Conservation (phyloP, 2,888 invertebrate genomes). For the Dinocampus coccinellae region DNA sequence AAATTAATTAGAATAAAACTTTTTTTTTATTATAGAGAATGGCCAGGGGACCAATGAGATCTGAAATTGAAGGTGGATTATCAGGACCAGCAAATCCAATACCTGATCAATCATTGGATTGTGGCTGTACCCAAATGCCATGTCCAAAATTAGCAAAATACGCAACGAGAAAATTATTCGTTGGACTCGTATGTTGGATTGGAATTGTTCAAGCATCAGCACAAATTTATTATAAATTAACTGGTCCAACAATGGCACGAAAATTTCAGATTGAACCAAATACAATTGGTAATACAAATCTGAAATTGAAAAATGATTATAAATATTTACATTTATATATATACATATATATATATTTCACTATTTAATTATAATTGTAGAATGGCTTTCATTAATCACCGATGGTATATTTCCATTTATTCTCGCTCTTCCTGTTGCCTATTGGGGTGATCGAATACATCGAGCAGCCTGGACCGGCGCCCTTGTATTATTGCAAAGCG, state of each 20-base stretch:
- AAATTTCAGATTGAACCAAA: slow-evolving; percentile 60
- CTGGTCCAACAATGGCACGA: slow-evolving; percentile 61
- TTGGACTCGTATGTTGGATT: slow-evolving; percentile 58
- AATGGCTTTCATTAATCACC: slow-evolving; percentile 70
- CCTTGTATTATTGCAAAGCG: slow-evolving; percentile 72
- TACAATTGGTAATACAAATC: slow-evolving; percentile 54
- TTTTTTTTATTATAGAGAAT: slow-evolving; percentile 45
- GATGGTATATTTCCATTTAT: slow-evolving; percentile 73
- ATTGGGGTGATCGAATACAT: slow-evolving; percentile 74
- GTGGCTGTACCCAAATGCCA: slow-evolving; percentile 61
- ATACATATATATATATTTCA: not conserved
- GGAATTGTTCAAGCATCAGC: slow-evolving; percentile 61
- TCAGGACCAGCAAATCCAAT: slow-evolving; percentile 65
- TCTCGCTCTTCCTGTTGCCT: slow-evolving; percentile 72
- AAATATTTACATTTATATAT: too few species aligned
- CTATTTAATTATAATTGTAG: slow-evolving; percentile 64
- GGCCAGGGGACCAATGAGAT: slow-evolving; percentile 60
- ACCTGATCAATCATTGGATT: slow-evolving; percentile 62
- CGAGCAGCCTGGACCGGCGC: slow-evolving; percentile 74
- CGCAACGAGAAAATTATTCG: slow-evolving; percentile 61
- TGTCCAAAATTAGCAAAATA: slow-evolving; percentile 63
- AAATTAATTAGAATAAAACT: not conserved
- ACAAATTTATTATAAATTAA: slow-evolving; percentile 57
- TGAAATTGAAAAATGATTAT: not conserved
- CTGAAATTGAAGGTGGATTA: slow-evolving; percentile 60